Percentiles rank a stretch among this genome's conserved stretches.
Conservation (phyloP, 2,113 vertebrate species). For the Nestor notabilis region DNA sequence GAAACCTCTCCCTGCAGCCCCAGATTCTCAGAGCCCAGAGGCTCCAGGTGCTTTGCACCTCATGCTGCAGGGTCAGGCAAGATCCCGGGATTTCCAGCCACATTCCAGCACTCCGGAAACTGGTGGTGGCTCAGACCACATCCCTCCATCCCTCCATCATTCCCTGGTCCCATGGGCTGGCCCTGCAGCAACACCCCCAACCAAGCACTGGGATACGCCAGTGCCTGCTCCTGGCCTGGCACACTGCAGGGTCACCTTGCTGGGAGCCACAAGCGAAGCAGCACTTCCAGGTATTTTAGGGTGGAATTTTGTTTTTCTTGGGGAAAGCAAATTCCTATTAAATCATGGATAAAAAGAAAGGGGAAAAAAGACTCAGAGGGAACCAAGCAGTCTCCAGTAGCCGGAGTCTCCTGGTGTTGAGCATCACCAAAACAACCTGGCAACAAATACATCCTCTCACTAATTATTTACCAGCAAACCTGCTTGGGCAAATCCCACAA, state of each 20-base stretch:
- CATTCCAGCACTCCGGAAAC: fast-evolving
- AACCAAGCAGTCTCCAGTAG: neutral
- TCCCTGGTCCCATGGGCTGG: fast-evolving
- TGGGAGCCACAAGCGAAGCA: neutral
- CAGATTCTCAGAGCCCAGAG: neutral
- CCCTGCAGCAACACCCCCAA: neutral
- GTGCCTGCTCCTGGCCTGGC: neutral
- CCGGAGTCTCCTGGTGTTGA: neutral
- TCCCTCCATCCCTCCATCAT: neutral
- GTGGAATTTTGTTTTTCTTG: neutral
- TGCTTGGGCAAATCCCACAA: conserved; percentile 5
- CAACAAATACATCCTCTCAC: neutral
- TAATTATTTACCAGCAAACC: conserved; percentile 3
- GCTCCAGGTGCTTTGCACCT: neutral
- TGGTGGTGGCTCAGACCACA: fast-evolving
- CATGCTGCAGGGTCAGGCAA: fast-evolving
- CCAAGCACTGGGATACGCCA: fast-evolving
- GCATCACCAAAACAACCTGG: neutral
- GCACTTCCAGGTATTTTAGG: neutral
- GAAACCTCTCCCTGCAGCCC: neutral
- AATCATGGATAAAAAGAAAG: neutral
- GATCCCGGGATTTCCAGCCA: neutral
- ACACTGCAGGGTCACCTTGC: neutral
- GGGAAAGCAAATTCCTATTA: neutral
- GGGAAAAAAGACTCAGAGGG: neutral